A percentile compares a stretch with the other conserved stretches of the same genome.
phyloP scores from a whole-genome alignment of 2,888 invertebrate genomes.

The Drosophila meridionalis region DNA sequence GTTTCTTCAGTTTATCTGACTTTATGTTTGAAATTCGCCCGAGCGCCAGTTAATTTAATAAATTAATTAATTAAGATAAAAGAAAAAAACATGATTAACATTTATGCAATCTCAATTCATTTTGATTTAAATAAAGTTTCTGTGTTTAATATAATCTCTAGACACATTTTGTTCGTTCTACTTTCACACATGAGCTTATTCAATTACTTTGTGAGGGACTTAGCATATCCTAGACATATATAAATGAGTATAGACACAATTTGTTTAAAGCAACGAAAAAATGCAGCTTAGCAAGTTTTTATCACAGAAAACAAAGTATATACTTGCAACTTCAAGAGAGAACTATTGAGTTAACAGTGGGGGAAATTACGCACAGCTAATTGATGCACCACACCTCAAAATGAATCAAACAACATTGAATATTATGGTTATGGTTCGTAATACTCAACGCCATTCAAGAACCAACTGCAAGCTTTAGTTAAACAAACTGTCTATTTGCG shows the following conservation, averaged over 20 bases:
- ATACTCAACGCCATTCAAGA: neutral
- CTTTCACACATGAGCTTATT: conserved; percentile 33
- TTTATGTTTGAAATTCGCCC: conserved; percentile 32
- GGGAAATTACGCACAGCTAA: conserved; percentile 5
- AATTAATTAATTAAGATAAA: conserved; percentile 23
- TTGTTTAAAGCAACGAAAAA: conserved; percentile 62
- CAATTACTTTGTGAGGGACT: conserved; percentile 34
- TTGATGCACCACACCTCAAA: neutral
- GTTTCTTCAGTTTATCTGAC: conserved; percentile 27
- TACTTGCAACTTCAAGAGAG: conserved; percentile 42
- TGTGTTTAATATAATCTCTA: conserved; percentile 43
- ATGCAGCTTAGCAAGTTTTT: conserved; percentile 67
- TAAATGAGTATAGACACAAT: conserved; percentile 50
- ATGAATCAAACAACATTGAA: neutral
- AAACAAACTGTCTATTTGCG: neutral
- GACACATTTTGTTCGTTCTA: conserved; percentile 39
- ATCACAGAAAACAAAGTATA: conserved; percentile 78
- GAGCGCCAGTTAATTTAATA: conserved; percentile 41
- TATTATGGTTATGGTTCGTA: neutral
- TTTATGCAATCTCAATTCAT: conserved; percentile 64
- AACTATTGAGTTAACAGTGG: neutral
- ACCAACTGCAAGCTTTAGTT: conserved; percentile 42
- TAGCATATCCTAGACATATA: conserved; percentile 36
- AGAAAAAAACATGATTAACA: conserved; percentile 42
- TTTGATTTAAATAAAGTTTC: conserved; percentile 67